Evolutionary conservation across 2,888 invertebrate genomes (phyloP), one percentile per base, ranked within the genome.

Genomic region (Leptinotarsa tumamoca): DNA sequence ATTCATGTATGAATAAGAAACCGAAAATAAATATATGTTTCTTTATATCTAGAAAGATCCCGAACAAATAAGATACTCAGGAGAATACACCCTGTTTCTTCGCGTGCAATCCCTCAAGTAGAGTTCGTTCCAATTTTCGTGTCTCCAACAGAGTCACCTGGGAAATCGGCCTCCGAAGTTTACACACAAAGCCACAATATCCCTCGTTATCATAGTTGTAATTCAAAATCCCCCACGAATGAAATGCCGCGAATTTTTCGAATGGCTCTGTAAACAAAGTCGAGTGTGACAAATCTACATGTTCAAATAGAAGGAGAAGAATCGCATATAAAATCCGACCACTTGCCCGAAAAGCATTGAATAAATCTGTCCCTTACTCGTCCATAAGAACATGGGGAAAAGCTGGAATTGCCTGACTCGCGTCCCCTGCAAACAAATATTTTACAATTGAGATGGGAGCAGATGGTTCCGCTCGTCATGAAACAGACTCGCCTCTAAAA

Each of bases 261-360:
- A 78, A 68, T 73, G 56, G 51, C 72, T 54, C 71, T 50, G 67
- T 71, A 78, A 78, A 80, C 75, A 79, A 77, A 75, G 75, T 74
- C 71, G 68, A 68, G 78, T 76, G 78, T 75, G 77, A 79, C 79
- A 82, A 83, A 83, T 83, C 79, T 81, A 81, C 81, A 80, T 81
- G 78, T 78, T 75, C 82, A 83, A 83, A 83, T 81, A 83, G 78
- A 82, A 79, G 71, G 67, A 68, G 66, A 67, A 68, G 72, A 73
- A 69, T 73, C 73, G 63, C 61, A 70, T 67, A 71, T 75, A 74
- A 74, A 78, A 67, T 66, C 56, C 74, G 56, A 72, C 75, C 77
- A 79, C 75, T 77, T 77, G 73, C 73, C 74, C 69, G 68, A 73
- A 67, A 73, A 54, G 67, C 74, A 67, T 68, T 73, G 75, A 78